These are phyloP conservation scores for Balaeniceps rex DNA, from an alignment of 2,113 vertebrate genomes.

Conservation along the genomic window DNA sequence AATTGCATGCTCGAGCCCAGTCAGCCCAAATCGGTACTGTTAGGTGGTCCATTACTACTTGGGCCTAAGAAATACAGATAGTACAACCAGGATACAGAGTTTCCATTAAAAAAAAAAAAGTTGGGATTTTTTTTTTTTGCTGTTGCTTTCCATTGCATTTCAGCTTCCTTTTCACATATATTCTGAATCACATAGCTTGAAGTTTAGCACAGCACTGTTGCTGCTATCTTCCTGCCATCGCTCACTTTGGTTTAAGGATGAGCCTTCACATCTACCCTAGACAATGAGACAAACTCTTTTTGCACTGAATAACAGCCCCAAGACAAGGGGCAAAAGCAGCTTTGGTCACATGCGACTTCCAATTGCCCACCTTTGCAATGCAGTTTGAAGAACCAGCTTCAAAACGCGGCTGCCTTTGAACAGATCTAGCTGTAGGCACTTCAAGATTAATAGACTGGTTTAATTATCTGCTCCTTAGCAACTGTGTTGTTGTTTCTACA, in stretches of 20 bases:
- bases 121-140: not conserved
- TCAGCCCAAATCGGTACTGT: not conserved
- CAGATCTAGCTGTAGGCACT: constrained; percentile 11
- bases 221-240: not conserved
- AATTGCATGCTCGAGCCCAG: not conserved
- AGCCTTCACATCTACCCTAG: not conserved
- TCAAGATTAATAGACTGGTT: not conserved
- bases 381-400: not conserved
- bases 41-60: not conserved
- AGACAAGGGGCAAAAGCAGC: not conserved
- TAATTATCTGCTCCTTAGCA: constrained; percentile 26
- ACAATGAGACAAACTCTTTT: not conserved
- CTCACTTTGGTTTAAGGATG: not conserved
- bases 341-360: not conserved
- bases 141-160: not conserved
- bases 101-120: not conserved
- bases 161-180: not conserved
- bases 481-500: not conserved
- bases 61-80: not conserved
- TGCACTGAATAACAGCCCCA: not conserved
- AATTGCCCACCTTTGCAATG: not conserved
- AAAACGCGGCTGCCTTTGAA: constrained; percentile 10
- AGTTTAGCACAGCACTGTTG: not conserved
- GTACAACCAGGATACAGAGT: not conserved
- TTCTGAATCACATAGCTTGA: not conserved